These are phyloP conservation scores for Apus apus DNA, from an alignment of 2,113 vertebrate species.

Conservation along the genomic window DNA sequence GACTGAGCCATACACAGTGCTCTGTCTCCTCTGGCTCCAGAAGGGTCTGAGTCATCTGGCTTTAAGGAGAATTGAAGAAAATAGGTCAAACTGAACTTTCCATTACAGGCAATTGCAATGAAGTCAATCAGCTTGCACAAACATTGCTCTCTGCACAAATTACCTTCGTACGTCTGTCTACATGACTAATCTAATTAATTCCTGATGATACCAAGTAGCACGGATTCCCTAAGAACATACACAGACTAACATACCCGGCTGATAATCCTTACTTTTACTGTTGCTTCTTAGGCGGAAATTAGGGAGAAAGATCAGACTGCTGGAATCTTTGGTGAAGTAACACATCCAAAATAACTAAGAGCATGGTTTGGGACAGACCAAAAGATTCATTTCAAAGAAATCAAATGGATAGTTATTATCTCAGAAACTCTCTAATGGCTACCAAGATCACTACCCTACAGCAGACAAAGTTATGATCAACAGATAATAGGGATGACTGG, in stretches of 20 bases:
- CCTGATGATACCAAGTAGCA: background rate
- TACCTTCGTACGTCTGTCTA: background rate
- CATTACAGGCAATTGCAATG: background rate
- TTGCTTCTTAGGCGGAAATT: background rate
- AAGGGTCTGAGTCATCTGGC: constrained; percentile 40
- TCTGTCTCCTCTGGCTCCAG: background rate
- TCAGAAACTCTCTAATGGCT: constrained; percentile 21
- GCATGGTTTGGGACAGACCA: background rate
- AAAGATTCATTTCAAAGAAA: constrained; percentile 36
- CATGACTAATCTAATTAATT: constrained; percentile 55
- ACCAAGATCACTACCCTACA: background rate
- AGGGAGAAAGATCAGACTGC: background rate
- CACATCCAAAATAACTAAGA: background rate
- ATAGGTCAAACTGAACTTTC: constrained; percentile 50
- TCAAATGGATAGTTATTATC: constrained; percentile 15
- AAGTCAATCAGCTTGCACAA: constrained; percentile 38
- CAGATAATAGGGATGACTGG: constrained; percentile 9
- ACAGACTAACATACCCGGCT: background rate
- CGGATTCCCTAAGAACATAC: background rate
- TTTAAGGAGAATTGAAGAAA: constrained; percentile 48
- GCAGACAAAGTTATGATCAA: background rate
- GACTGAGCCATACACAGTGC: background rate
- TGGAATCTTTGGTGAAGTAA: constrained; percentile 1
- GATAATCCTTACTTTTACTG: background rate
- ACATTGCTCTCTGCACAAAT: constrained; percentile 9